Evolutionary conservation across 1,140 invertebrate species (phyloP), one percentile per base, ranked within the genome.

Genomic region (Drosophila santomea): DNA sequence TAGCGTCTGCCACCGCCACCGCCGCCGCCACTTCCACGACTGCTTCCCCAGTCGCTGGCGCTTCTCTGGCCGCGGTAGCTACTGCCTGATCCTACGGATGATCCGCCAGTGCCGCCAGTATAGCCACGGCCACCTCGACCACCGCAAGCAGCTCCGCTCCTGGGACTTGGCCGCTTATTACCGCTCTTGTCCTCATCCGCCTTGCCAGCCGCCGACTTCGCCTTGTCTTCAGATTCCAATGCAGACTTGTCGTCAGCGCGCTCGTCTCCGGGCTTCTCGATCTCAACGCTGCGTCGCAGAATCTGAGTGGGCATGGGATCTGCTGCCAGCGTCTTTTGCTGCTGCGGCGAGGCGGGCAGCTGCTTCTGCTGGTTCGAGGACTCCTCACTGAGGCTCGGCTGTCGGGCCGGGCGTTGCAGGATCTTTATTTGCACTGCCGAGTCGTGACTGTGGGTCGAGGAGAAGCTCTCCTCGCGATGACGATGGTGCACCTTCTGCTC

Each of bases 381-480:
- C 67, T 91, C 91, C 58, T 92, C 91, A 35, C 88, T 92, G 12
- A 91, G 78, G 50, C 91, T 92, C 11, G 89, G 91, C 66, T 92
- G 91, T 1, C 81, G 76, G 6, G 80, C 74, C 10, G 91, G 91
- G 0, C 91, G 71, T 63, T 92, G 91, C 28, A 92, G 66, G 44
- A 92, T 92, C 55, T 92, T 92, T 3, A 92, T 91, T 43, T 91
- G 91, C 15, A 91, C 80, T 5, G 83, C 64, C 23, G 91, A 91
- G 23, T 91, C 91, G n/a, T 91, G 91, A 45, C 91, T 92, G 47
- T 92, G 91, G 38, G 64, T 77, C 0, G 89, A 91, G 6, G 91
- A 92, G 51, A 92, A 90, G 47, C 90, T 92, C 39, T 92, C 91
- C 20, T 91, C 91, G 17, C 89, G 74, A 45, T 80, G 74, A 7